Conservation (phyloP, 2,113 vertebrate genomes). For the Campylomormyrus tamandua region DNA sequence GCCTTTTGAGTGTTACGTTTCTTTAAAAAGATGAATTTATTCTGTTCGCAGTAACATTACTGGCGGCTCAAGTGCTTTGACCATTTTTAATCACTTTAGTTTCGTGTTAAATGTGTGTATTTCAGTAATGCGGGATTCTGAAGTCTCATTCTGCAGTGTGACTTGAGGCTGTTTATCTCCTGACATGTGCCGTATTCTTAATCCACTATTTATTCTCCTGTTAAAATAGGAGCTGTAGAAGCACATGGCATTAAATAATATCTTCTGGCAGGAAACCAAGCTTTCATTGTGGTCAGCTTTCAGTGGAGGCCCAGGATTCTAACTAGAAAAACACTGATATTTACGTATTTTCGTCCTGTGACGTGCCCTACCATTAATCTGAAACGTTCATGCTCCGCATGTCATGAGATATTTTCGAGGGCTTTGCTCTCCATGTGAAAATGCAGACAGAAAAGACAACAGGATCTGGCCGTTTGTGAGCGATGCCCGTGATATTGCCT, state of each 20-base stretch:
- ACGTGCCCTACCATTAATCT: not conserved
- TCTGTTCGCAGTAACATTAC: not conserved
- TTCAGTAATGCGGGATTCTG: not conserved
- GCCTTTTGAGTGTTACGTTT: not conserved
- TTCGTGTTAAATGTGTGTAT: conserved; percentile 1
- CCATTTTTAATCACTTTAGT: conserved; percentile 1
- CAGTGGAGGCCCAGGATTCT: not conserved
- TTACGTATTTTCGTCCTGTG: not conserved
- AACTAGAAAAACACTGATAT: not conserved
- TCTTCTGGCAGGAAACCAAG: not conserved
- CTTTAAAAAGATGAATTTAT: not conserved
- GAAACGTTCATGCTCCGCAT: not conserved
- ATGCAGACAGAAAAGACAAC: not conserved
- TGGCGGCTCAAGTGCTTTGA: not conserved
- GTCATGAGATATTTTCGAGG: not conserved
- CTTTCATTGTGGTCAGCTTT: not conserved
- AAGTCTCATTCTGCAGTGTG: not conserved
- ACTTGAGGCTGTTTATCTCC: not conserved
- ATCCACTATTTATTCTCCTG: not conserved
- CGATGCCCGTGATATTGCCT: not conserved
- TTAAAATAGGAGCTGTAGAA: not conserved
- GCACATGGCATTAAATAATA: not conserved
- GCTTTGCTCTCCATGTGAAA: not conserved
- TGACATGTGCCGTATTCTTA: not conserved
- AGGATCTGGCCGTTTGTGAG: not conserved